Evolutionary conservation across 2,797 vertebrate genomes (phyloP).

Genomic region (Hemitrygon akajei): DNA sequence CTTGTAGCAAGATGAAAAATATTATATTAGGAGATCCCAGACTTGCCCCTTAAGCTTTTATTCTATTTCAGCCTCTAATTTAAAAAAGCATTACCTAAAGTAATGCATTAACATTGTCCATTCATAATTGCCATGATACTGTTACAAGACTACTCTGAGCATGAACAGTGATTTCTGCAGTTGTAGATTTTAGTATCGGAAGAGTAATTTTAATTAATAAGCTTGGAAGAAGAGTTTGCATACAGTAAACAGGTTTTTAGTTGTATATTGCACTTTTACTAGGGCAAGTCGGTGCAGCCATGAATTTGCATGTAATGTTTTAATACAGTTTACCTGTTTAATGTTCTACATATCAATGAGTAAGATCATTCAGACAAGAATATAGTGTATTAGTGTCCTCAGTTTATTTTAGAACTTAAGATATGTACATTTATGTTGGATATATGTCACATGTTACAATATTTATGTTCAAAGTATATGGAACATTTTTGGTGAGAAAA

Average conservation of each 20-base stretch:
- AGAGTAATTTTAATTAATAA: neutral
- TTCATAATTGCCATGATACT: neutral
- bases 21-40: neutral
- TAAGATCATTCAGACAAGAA: neutral
- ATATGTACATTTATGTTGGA: slow-evolving; percentile 28
- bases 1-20: neutral
- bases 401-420: slow-evolving; percentile 2
- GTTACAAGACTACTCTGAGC: neutral
- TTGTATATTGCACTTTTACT: slow-evolving; percentile 30
- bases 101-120: neutral
- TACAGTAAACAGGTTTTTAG: slow-evolving; percentile 19
- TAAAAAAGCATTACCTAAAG: neutral
- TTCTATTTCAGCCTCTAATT: slow-evolving; percentile 16
- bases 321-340: neutral
- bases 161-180: neutral
- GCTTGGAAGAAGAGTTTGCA: neutral
- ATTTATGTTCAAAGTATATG: slow-evolving; percentile 39
- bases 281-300: neutral
- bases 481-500: slow-evolving; percentile 35
- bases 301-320: slow-evolving; percentile 21
- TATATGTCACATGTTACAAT: slow-evolving; percentile 37
- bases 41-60: neutral
- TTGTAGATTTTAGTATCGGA: neutral
- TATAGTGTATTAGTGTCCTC: slow-evolving; percentile 27
- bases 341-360: slow-evolving; percentile 10